Conservation (phyloP, 1,140 invertebrate genomes). For the Caenorhabditis briggsae region DNA sequence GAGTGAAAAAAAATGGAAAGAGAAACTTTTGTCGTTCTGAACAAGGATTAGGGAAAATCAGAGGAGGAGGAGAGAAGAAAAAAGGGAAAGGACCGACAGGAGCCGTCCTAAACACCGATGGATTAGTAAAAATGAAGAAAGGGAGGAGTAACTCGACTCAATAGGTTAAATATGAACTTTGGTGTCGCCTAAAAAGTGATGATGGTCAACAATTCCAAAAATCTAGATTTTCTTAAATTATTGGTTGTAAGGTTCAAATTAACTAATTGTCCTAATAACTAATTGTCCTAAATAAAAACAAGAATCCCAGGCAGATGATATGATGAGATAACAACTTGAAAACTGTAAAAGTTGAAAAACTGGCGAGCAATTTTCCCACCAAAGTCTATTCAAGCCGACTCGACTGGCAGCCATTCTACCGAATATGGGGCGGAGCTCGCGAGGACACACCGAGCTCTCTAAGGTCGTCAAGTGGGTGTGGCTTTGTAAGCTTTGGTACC, state of each 20-base stretch:
- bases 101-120: slow-evolving; percentile 12
- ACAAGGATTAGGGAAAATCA: background rate
- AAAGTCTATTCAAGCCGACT: too few species aligned
- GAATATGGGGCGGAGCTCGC: background rate
- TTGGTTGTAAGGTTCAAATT: too few species aligned
- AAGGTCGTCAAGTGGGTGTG: background rate
- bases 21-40: slow-evolving; percentile 13
- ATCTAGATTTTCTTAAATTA: too few species aligned
- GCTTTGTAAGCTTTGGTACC: background rate
- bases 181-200: background rate
- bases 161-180: background rate
- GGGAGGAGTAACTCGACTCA: background rate
- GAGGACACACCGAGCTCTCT: background rate
- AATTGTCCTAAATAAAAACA: too few species aligned
- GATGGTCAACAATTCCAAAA: too few species aligned
- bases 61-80: background rate
- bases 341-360: too few species aligned
- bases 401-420: background rate
- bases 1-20: background rate
- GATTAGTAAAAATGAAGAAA: slow-evolving; percentile 10
- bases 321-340: too few species aligned
- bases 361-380: too few species aligned
- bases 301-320: too few species aligned
- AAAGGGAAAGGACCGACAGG: background rate
- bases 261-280: too few species aligned